Base-by-base conservation (phyloP, 2,113 vertebrate species). In the Corythornis vintsioides region DNA sequence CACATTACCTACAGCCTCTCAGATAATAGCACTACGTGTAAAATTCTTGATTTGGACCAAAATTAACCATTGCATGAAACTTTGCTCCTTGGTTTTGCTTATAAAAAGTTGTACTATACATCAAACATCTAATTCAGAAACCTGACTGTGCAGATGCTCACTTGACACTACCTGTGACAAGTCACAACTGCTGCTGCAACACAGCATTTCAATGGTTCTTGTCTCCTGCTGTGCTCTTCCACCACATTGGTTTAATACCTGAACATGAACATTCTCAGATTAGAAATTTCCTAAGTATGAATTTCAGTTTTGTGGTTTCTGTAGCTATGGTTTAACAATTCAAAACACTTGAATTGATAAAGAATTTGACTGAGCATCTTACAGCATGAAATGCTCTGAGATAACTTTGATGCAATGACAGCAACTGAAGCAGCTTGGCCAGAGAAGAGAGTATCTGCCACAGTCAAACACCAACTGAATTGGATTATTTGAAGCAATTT, bases 361-460 rank as follows among this genome's bases (percentile, higher is more conserved):
- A 92, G 61, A 87, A 93, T 57, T 2, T 93, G 53, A 84, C 83
- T 89, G 45, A 95, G 57, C 20, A 86, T 64, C 50, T 20, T 86
- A 22, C 33, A 52, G 45, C 63, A 60, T 18, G 42, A 59, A 95
- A 87, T 60, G 42, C 48, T 89, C 60, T 87, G 64, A 90, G 69
- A 83, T 70, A 94, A 83, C 21, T n/a, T n/a, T 7, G 20, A 60
- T 91, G 53, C 88, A 78, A 78, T 89, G 75, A 64, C 93, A 81
- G 64, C 17, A 16, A 94, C 31, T 52, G 24, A 43, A 94, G 70
- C 61, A 29, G 21, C 77, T 82, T 83, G 52, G 79, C 47, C 91
- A 40, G 12, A 90, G 90, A 11, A 18, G 83, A 31, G n/a, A 85
- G 12, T n/a, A 59, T n/a, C 40, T 31, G 22, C n/a, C n/a, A 86